phyloP scores from a whole-genome alignment of 2,888 invertebrate genomes.

The Drosophila suboccidentalis region DNA sequence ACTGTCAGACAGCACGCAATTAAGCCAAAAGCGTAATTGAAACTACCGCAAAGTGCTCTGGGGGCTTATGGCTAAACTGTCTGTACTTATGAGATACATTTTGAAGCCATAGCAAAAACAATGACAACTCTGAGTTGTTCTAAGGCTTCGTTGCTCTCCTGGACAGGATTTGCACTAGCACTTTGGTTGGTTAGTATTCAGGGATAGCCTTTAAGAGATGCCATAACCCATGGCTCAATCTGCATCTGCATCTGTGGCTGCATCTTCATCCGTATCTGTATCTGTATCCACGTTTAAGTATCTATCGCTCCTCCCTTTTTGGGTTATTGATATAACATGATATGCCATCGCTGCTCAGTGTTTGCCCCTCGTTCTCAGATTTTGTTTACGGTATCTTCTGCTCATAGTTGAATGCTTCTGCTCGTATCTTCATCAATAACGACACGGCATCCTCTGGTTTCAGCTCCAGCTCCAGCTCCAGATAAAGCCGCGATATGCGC shows the following conservation, averaged over 20 bases:
- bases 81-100: constrained; percentile 51
- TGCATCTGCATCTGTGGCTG: constrained; percentile 25
- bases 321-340: constrained; percentile 85
- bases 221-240: constrained; percentile 28
- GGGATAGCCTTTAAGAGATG: neutral
- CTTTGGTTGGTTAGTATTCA: constrained; percentile 17
- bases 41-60: constrained; percentile 72
- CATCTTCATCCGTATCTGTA: constrained; percentile 20
- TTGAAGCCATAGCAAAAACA: constrained; percentile 54
- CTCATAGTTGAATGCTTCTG: constrained; percentile 49
- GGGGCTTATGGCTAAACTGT: constrained; percentile 61
- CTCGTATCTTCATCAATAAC: constrained; percentile 81
- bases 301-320: constrained; percentile 85
- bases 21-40: constrained; percentile 74
- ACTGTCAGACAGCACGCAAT: constrained; percentile 48
- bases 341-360: constrained; percentile 53
- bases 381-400: constrained; percentile 66
- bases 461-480: constrained; percentile 43
- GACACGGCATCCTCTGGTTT: constrained; percentile 54
- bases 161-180: constrained; percentile 1
- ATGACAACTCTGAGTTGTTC: constrained; percentile 17
- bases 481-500: constrained; percentile 71
- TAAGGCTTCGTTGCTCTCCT: constrained; percentile 32
- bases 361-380: constrained; percentile 33
- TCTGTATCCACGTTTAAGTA: constrained; percentile 28